Evolutionary conservation across 1,140 invertebrate genomes (phyloP), one percentile per base, ranked within the genome.

Genomic region (Drosophila yakuba): DNA sequence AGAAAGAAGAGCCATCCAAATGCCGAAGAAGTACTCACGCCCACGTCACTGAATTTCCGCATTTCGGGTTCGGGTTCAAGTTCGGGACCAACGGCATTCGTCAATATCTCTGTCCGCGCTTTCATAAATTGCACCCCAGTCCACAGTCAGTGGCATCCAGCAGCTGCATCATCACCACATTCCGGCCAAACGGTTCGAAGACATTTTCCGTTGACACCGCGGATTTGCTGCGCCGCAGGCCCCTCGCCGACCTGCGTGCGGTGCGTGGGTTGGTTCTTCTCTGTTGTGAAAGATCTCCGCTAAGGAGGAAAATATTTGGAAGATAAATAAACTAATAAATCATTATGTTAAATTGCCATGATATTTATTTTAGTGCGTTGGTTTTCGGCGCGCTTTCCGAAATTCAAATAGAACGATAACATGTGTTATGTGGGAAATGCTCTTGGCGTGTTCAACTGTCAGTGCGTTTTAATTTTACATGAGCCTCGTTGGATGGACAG

Each of bases 251-350:
- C 14, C 10, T 4, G 38, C 32, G 32, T 32, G 32, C 32, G 32
- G 32, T 32, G 82, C 74, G 74, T 86, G 82, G 75, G 82, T 62
- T 57, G 41, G 76, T 62, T 58, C 38, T 14, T 51, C 45, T 64
- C 25, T 79, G 63, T 86, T 86, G 74, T 78, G 82, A 88, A 86
- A 86, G 81, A 85, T 62, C 75, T 83, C 43, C 60, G 72, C 75
- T 80, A 47, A 59, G 79, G 74, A 64, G 55, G 62, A 74, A 85
- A 79, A 77, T 86, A 76, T 88, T 88, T 88, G 72, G 38, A 61
- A 83, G 78, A 88, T 88, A 88, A 88, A 88, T 88, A 88, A 83
- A 66, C 75, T 74, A 88, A 88, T 88, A 88, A 88, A 88, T 88
- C 83, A 88, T 88, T 83, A 80, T 88, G 83, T 88, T 88, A 88